Evolutionary conservation across 2,888 invertebrate genomes (phyloP), one percentile per base, ranked within the genome.

Genomic region (Melanchra persicariae): DNA sequence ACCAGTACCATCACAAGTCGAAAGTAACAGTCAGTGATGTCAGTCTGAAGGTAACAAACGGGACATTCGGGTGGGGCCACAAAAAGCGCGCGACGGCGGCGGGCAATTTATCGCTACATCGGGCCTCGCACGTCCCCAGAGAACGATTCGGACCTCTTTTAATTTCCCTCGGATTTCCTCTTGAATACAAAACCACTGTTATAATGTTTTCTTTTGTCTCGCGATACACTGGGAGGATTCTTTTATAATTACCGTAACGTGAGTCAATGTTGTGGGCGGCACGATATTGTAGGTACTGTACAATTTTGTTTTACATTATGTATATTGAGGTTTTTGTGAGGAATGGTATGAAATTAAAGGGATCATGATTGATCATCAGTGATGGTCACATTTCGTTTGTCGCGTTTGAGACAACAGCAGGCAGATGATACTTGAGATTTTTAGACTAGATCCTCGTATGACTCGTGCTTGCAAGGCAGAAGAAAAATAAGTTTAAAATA

Each of bases 21-120:
- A 59, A 55, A 63, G 61, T 49, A 40, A 24, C 54, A 47, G 65
- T 52, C 70, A 74, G 65, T 74, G 79, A 74, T 67, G 80, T 75
- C 76, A 71, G 52, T 80, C 62, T 51, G 47, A 60, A 74, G 58
- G 77, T 82, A 76, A 81, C 80, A 76, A 85, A 75, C 78, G 70
- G 60, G 67, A 70, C 77, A 70, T 76, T 70, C 75, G 68, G 74
- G 66, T 75, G 64, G 70, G 54, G 52, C 77, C 62, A 79, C 85
- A 86, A 85, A 85, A 83, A 82, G 70, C 64, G 74, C 51, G 66
- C 37, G 63, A 51, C 73, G 47, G 60, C 60, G 71, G 57, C 67
- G 69, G 65, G 55, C 87, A 88, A 89, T 90, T 89, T 88, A 89
- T 88, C 87, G 90, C 85, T 87, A 87, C 86, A 87, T 85, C 82